phyloP scores from a whole-genome alignment of 2,113 vertebrate genomes.

The Gulo gulo region DNA sequence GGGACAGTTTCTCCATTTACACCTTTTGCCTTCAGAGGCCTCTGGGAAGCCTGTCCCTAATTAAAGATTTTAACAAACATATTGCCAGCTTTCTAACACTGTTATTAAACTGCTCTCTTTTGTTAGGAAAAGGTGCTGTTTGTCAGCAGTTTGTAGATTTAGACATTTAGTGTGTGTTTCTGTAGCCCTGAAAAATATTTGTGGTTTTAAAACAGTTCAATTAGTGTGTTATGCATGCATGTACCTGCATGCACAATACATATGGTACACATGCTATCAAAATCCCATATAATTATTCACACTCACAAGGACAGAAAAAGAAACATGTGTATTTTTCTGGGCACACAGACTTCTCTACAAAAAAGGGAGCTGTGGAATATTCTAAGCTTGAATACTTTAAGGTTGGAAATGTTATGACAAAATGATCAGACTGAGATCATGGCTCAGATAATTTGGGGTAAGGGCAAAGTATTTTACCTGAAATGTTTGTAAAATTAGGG shows the following conservation, averaged over 20 bases:
- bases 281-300: neutral
- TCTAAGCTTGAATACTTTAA: neutral
- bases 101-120: constrained; percentile 79
- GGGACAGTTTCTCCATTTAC: constrained; percentile 82
- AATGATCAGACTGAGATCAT: neutral
- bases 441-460: neutral
- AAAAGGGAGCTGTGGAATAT: neutral
- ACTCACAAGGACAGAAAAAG: constrained; percentile 41
- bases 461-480: neutral
- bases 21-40: constrained; percentile 83
- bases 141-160: constrained; percentile 67
- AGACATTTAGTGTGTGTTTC: constrained; percentile 72
- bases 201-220: constrained; percentile 63
- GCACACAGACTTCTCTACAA: neutral
- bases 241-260: constrained; percentile 32
- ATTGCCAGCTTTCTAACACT: constrained; percentile 84
- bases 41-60: constrained; percentile 86
- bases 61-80: constrained; percentile 91
- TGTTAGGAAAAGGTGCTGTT: constrained; percentile 76
- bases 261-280: neutral
- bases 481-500: neutral
- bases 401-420: neutral
- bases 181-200: constrained; percentile 60
- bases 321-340: neutral
- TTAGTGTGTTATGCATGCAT: neutral